Conservation (phyloP, 2,888 invertebrate species). For the Rambutsinella grinnellia region DNA sequence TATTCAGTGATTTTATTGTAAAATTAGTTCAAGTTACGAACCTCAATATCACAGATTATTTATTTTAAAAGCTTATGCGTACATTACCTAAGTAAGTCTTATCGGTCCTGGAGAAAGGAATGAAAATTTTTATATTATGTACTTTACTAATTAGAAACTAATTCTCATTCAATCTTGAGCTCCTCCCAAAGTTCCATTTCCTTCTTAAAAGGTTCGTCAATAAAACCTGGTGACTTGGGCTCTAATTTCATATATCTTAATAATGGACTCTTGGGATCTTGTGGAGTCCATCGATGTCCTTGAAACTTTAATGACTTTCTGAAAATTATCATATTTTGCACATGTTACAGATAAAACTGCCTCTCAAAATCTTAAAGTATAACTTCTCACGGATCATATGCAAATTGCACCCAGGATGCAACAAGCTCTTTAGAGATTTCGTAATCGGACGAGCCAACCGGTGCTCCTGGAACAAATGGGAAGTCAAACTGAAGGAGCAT, state of each 20-base stretch:
- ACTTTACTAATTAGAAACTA: too few relatives aligned
- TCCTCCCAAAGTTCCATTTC: slow-evolving; percentile 56
- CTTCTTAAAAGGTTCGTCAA: slow-evolving; percentile 58
- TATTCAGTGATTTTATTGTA: too few relatives aligned
- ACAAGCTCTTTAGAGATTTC: slow-evolving; percentile 59
- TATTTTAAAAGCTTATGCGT: too few relatives aligned
- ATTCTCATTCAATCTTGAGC: slow-evolving; percentile 38
- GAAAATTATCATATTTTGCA: background rate
- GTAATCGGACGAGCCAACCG: slow-evolving; percentile 59
- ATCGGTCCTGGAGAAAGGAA: too few relatives aligned
- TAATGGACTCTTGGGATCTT: slow-evolving; percentile 11
- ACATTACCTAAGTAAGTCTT: too few relatives aligned
- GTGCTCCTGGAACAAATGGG: slow-evolving; percentile 59
- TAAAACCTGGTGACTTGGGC: slow-evolving; percentile 49
- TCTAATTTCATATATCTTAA: slow-evolving; percentile 57
- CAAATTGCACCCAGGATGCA: slow-evolving; percentile 60
- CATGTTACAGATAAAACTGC: background rate
- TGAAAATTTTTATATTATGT: too few relatives aligned
- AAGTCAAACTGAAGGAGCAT: slow-evolving; percentile 58
- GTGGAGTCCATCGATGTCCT: slow-evolving; percentile 52
- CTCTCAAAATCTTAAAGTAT: background rate
- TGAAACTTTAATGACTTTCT: slow-evolving; percentile 47
- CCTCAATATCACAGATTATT: too few relatives aligned
- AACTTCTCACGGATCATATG: slow-evolving; percentile 53
- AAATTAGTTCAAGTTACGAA: too few relatives aligned